Percentiles rank a stretch among this genome's conserved stretches.
These are phyloP conservation scores for Amorpha juglandis DNA, from an alignment of 2,888 invertebrate genomes.

Conservation along the genomic window DNA sequence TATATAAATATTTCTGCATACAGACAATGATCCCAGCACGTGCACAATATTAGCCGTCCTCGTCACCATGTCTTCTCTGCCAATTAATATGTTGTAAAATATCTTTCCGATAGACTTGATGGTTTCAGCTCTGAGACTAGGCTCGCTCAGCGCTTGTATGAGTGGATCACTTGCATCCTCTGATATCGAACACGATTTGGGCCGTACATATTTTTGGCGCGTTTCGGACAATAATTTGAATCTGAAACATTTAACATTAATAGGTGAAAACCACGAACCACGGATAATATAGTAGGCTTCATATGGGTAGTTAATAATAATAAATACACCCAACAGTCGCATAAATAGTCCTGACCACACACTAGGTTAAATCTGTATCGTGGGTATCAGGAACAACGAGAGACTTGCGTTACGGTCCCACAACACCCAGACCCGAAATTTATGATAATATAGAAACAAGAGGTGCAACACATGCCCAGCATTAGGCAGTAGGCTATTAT, in stretches of 20 bases:
- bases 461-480: no score
- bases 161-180: constrained; percentile 78
- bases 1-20: constrained; percentile 62
- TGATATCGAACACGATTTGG: constrained; percentile 79
- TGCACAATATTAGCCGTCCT: constrained; percentile 96
- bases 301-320: no score
- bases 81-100: constrained; percentile 88
- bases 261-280: background rate
- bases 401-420: no score
- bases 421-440: no score
- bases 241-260: constrained; percentile 54
- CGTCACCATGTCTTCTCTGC: constrained; percentile 90
- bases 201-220: constrained; percentile 72
- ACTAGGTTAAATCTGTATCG: no score
- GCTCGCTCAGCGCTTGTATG: constrained; percentile 72
- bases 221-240: constrained; percentile 84
- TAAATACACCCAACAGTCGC: no score
- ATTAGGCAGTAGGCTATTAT: no score
- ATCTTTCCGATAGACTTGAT: constrained; percentile 87
- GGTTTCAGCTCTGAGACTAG: constrained; percentile 76
- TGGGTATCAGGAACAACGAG: no score
- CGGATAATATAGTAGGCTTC: background rate
- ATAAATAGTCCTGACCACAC: no score
- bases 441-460: no score
- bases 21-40: constrained; percentile 95